phyloP scores from a whole-genome alignment of 2,888 invertebrate species.

The Protonemura montana region DNA sequence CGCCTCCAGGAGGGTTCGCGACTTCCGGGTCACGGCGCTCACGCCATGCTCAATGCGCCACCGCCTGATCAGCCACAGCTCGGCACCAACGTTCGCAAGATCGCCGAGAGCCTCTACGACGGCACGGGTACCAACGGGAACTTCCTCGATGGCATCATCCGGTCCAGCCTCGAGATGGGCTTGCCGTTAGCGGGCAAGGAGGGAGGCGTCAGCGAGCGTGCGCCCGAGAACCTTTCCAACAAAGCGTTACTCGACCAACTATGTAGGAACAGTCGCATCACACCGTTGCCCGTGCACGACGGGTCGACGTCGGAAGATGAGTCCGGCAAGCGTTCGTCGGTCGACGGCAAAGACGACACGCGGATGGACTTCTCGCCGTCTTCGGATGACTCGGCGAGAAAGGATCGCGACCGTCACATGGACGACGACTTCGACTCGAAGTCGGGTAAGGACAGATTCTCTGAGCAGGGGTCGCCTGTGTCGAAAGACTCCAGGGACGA shows the following conservation, averaged over 20 bases:
- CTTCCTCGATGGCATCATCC: conserved; percentile 83
- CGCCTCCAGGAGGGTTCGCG: conserved; percentile 76
- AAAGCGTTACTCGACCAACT: conserved; percentile 73
- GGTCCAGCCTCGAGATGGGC: conserved; percentile 79
- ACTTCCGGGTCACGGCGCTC: conserved; percentile 52
- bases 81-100: conserved; percentile 64
- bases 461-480: conserved; percentile 51
- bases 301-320: conserved; percentile 51
- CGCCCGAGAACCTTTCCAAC: conserved; percentile 65
- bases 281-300: conserved; percentile 58
- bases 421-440: conserved; percentile 61
- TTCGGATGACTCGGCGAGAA: conserved; percentile 41
- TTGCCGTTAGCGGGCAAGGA: conserved; percentile 55
- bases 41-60: conserved; percentile 48
- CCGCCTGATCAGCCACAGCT: conserved; percentile 48
- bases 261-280: conserved; percentile 68
- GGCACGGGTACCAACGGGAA: conserved; percentile 74
- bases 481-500: conserved; percentile 56
- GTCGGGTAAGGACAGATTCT: conserved; percentile 47
- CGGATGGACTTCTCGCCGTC: conserved; percentile 43
- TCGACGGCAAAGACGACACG: conserved; percentile 26
- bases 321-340: conserved; percentile 43
- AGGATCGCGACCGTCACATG: conserved; percentile 53
- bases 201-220: conserved; percentile 35
- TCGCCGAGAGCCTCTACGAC: conserved; percentile 72